phyloP scores from a whole-genome alignment of 2,797 vertebrate species.

The Enteromius anoplus region DNA sequence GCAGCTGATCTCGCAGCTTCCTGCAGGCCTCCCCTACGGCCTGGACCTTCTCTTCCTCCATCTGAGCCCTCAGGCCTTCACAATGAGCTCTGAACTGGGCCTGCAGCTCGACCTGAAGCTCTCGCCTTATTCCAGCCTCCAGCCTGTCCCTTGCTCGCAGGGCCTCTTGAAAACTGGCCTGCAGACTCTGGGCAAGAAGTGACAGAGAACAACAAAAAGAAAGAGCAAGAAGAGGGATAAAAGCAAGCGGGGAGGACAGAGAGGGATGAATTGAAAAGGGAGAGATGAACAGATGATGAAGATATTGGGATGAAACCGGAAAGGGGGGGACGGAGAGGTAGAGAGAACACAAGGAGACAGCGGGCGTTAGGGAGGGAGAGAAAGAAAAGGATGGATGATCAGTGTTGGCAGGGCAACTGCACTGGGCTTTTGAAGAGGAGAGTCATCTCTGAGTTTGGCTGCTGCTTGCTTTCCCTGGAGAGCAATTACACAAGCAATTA shows the following conservation, averaged over 20 bases:
- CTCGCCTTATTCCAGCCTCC: slow-evolving; percentile 57
- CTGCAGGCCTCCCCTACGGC: slow-evolving; percentile 53
- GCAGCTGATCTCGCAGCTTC: slow-evolving; percentile 59
- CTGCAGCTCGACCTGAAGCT: slow-evolving; percentile 57
- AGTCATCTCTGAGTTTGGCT: slow-evolving; percentile 56
- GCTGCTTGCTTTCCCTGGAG: slow-evolving; percentile 56
- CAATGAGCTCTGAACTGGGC: slow-evolving; percentile 58
- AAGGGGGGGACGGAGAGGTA: slow-evolving; percentile 52
- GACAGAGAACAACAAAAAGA: slow-evolving; percentile 35
- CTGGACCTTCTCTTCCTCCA: slow-evolving; percentile 48
- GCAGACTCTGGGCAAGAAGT: slow-evolving; percentile 51
- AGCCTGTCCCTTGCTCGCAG: slow-evolving; percentile 51
- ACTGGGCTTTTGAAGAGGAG: slow-evolving; percentile 59
- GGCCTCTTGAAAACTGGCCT: slow-evolving; percentile 57
- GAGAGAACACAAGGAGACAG: slow-evolving; percentile 22
- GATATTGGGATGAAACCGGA: slow-evolving; percentile 56
- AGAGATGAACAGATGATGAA: slow-evolving; percentile 47
- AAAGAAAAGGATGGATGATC: slow-evolving; percentile 54
- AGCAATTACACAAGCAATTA: slow-evolving; percentile 68
- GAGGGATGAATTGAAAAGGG: slow-evolving; percentile 40
- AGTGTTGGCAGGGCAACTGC: slow-evolving; percentile 56
- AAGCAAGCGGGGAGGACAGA: slow-evolving; percentile 40
- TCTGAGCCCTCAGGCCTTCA: slow-evolving; percentile 41
- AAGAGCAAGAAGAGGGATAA: slow-evolving; percentile 42
- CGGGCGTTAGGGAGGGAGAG: slow-evolving; percentile 33